Evolutionary conservation across 2,797 vertebrate genomes (phyloP).

Genomic region (Argyrosomus regius): DNA sequence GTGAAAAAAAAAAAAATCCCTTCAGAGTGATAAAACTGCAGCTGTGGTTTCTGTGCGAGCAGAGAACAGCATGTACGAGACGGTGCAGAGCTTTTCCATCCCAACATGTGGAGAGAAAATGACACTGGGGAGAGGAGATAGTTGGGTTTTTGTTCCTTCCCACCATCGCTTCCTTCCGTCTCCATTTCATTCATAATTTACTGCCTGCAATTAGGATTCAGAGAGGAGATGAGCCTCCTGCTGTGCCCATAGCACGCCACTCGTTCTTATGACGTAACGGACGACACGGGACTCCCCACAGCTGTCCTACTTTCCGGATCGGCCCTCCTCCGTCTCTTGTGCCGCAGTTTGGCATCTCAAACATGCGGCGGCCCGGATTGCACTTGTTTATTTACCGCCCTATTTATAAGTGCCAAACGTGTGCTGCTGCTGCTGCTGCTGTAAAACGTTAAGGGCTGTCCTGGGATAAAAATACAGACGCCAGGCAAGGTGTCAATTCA

Average conservation of each 20-base stretch:
- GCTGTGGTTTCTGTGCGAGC: constrained; percentile 54
- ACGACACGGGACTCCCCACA: constrained; percentile 42
- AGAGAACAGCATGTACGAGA: constrained; percentile 55
- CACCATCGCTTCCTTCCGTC: constrained; percentile 29
- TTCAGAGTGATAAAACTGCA: constrained; percentile 56
- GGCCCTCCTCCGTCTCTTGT: constrained; percentile 38
- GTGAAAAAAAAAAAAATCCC: constrained; percentile 11
- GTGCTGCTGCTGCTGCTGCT: background rate
- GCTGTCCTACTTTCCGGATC: constrained; percentile 71
- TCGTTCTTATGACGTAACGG: constrained; percentile 42
- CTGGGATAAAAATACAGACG: constrained; percentile 14
- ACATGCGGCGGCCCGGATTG: background rate
- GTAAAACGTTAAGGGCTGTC: background rate
- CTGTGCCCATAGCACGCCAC: constrained; percentile 5
- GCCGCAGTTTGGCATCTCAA: constrained; percentile 26
- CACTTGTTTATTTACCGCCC: constrained; percentile 33
- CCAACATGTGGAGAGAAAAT: background rate
- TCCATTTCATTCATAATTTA: constrained; percentile 73
- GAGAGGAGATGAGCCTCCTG: constrained; percentile 34
- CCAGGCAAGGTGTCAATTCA: background rate
- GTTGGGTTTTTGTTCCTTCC: constrained; percentile 20
- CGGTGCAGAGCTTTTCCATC: constrained; percentile 14
- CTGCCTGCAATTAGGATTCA: constrained; percentile 47
- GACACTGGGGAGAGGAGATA: background rate
- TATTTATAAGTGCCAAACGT: background rate